These are phyloP conservation scores for Ectemnius lituratus DNA, from an alignment of 2,888 invertebrate species.

Conservation along the genomic window DNA sequence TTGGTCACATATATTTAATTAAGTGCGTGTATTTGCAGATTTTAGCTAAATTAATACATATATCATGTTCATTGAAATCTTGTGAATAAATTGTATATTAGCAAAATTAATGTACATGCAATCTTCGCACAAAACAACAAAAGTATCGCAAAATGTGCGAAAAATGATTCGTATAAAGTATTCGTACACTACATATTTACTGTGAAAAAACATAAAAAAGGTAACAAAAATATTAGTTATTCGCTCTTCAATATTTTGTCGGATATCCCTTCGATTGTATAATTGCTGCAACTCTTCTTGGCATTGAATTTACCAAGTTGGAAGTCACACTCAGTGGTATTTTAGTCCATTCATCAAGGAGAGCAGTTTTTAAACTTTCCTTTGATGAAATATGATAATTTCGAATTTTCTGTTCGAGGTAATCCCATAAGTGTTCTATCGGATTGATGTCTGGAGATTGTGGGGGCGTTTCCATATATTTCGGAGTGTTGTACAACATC, in stretches of 20 bases:
- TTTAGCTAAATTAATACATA: no score
- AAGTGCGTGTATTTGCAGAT: no score
- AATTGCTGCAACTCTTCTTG: not conserved
- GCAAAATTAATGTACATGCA: no score
- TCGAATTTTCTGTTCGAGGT: constrained; percentile 1
- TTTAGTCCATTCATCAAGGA: constrained; percentile 6
- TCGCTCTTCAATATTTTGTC: constrained; percentile 10
- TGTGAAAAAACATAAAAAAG: no score
- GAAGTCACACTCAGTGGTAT: not conserved
- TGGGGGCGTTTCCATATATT: constrained; percentile 17
- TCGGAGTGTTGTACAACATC: constrained; percentile 20
- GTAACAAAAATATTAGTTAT: not conserved
- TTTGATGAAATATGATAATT: constrained; percentile 2
- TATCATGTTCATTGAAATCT: no score
- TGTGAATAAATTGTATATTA: no score
- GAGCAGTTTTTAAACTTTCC: constrained; percentile 3
- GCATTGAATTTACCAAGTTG: constrained; percentile 13
- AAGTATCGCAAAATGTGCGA: no score
- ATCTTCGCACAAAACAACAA: no score
- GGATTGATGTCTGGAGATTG: constrained; percentile 19
- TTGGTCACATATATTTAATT: no score
- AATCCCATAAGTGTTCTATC: constrained; percentile 6
- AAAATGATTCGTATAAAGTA: no score
- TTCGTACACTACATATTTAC: no score
- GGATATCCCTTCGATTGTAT: not conserved